Evolutionary conservation across 2,797 vertebrate genomes (phyloP), one percentile per base, ranked within the genome.

Genomic region (Hoplostethus atlanticus): DNA sequence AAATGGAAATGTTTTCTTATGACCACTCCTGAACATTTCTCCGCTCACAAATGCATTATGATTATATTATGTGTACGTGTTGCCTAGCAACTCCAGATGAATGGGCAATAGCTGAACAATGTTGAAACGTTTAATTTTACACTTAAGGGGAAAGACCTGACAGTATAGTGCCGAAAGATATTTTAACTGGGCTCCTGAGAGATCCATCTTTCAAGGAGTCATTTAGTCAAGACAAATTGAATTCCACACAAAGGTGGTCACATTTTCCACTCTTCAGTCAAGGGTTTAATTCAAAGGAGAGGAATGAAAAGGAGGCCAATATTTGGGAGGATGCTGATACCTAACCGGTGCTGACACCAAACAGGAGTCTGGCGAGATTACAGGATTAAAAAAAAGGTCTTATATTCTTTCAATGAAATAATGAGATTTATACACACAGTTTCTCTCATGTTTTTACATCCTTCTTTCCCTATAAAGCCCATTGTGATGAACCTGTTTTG

Each of bases 1-100:
- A 84, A 79, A 83, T 80, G 77, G 85, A 90, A 93, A 88, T 84
- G 86, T 90, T 92, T 91, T 85, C 83, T 79, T 84, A 83, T 64
- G 76, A 84, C 79, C 81, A 56, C 83, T 87, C 64, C 58, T 84
- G 76, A 58, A 73, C 71, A 73, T 84, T 79, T 83, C 81, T 83
- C 66, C 66, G 4, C 73, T 90, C 64, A 62, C 56, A 60, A 85
- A 76, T 64, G 58, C 69, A 78, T 79, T 74, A 73, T 84, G 83
- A 75, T 87, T 86, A 52, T 84, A 80, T 87, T 87, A 67, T 92
- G 84, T 92, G 87, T 84, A 71, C 9, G 1, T 48, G 79, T 91
- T 81, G 86, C 93, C 60, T 78, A 74, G 93, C 87, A 87, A 93
- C 91, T 59, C 59, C 57, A 69, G 78, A 88, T 76, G 73, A 87